phyloP scores from a whole-genome alignment of 2,797 vertebrate genomes.

The Cirrhinus mrigala region DNA sequence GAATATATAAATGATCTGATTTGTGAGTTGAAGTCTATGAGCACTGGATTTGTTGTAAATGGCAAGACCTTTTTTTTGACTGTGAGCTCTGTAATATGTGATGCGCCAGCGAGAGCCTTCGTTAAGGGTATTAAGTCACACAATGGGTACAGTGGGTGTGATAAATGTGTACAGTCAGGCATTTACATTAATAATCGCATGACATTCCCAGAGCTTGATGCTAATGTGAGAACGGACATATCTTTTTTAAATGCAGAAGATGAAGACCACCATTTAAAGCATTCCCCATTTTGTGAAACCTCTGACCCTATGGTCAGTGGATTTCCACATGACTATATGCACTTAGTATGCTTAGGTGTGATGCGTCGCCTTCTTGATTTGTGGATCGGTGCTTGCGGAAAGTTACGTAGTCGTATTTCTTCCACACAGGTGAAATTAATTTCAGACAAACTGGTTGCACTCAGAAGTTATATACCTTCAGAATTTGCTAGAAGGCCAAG shows the following conservation, averaged over 20 bases:
- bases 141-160: constrained; percentile 28
- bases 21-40: constrained; percentile 28
- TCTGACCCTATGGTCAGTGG: constrained; percentile 11
- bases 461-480: constrained; percentile 22
- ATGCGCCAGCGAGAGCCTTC: constrained; percentile 37
- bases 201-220: constrained; percentile 28
- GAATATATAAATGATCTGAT: constrained; percentile 47
- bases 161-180: constrained; percentile 26
- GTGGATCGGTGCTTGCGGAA: constrained; percentile 25
- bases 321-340: constrained; percentile 47
- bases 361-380: constrained; percentile 38
- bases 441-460: constrained; percentile 19
- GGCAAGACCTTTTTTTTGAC: constrained; percentile 29
- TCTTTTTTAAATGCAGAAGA: constrained; percentile 35
- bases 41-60: constrained; percentile 44
- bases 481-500: constrained; percentile 44
- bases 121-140: constrained; percentile 22
- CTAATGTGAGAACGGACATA: background rate
- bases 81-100: background rate
- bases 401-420: constrained; percentile 25
- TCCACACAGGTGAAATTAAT: constrained; percentile 15
- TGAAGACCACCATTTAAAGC: constrained; percentile 39
- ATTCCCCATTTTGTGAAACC: constrained; percentile 18
- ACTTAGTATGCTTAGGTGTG: constrained; percentile 38
- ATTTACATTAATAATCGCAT: constrained; percentile 22